Conservation (phyloP, 2,113 vertebrate genomes). For the Hemiprocne comata region DNA sequence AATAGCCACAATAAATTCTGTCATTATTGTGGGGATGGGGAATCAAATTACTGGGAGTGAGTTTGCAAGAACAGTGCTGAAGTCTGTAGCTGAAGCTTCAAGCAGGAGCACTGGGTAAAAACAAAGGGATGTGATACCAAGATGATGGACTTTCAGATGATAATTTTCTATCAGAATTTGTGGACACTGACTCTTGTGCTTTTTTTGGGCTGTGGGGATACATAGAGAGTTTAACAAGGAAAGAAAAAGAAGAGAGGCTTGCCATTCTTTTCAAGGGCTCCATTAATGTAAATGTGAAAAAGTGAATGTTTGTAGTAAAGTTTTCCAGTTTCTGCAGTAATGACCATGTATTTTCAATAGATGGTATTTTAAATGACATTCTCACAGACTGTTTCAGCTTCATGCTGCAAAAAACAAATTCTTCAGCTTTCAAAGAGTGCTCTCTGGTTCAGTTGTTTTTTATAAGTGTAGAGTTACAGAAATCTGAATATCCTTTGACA, state of each 20-base stretch:
- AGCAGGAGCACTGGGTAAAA: neutral
- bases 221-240: neutral
- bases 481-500: neutral
- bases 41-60: neutral
- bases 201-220: neutral
- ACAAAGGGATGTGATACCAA: neutral
- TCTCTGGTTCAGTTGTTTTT: neutral
- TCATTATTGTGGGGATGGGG: neutral
- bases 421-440: neutral
- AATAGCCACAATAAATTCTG: neutral
- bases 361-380: neutral
- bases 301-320: neutral
- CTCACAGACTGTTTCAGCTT: neutral
- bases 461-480: neutral
- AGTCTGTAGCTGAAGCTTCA: neutral
- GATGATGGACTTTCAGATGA: neutral
- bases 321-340: neutral
- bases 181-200: neutral
- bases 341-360: neutral
- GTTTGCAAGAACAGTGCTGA: neutral
- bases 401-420: neutral
- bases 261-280: neutral
- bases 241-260: neutral
- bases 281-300: neutral
- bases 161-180: neutral